A percentile compares a stretch with the other conserved stretches of the same genome.
Conservation (phyloP, 2,797 vertebrate species). For the Masticophis lateralis region DNA sequence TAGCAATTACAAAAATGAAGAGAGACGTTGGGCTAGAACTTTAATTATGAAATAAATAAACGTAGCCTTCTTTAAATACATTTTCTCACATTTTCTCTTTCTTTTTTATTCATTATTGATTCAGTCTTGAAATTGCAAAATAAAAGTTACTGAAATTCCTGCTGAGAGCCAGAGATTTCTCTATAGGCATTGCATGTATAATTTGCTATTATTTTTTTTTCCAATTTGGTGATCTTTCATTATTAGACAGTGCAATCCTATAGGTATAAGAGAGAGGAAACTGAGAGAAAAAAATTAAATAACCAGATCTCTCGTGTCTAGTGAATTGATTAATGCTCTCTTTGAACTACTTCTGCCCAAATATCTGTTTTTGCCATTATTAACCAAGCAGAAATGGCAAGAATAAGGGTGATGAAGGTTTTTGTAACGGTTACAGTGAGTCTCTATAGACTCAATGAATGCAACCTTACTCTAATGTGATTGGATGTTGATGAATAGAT, state of each 20-base stretch:
- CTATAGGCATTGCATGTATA: not conserved
- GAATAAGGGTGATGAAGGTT: not conserved
- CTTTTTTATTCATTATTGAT: conserved; percentile 25
- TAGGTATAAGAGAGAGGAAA: not conserved
- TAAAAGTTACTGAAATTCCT: not conserved
- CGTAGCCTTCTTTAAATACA: conserved; percentile 48
- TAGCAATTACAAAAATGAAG: not conserved
- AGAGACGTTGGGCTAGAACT: not conserved
- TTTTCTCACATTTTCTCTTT: conserved; percentile 22
- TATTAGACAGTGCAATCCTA: conserved; percentile 21
- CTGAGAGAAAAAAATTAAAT: not conserved
- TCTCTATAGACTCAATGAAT: not conserved
- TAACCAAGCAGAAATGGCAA: not conserved
- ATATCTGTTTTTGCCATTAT: not conserved
- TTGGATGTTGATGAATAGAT: not conserved
- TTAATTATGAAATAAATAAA: conserved; percentile 45
- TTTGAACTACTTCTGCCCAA: not conserved
- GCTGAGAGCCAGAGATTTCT: not conserved
- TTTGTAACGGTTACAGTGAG: not conserved
- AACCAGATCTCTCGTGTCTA: not conserved
- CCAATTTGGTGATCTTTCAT: conserved; percentile 40
- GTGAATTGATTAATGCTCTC: not conserved
- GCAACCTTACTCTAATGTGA: not conserved
- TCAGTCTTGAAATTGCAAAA: conserved; percentile 44
- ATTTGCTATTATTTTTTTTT: conserved; percentile 43